Conservation (phyloP, 30 jellyfish, hydroid and myxozoan genomes). For the Catostylus mosaicus region DNA sequence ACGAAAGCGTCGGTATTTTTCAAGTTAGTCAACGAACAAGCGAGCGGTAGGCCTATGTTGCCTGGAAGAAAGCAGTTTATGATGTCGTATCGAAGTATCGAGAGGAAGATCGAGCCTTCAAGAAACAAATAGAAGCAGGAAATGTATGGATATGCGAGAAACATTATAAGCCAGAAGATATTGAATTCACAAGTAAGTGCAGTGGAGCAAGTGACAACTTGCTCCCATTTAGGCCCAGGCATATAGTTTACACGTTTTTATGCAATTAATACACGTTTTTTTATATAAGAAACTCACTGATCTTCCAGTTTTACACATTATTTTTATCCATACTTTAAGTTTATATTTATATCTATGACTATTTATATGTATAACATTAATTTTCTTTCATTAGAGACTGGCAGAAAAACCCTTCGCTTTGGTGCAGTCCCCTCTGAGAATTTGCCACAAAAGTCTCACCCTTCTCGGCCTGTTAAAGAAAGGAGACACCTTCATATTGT, state of each 20-base stretch:
- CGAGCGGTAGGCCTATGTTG: slow-evolving; percentile 51
- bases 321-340: too few species aligned
- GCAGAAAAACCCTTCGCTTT: too few species aligned
- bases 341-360: too few species aligned
- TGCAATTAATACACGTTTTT: too few species aligned
- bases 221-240: too few species aligned
- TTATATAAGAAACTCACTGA: too few species aligned
- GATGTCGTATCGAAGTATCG: slow-evolving; percentile 35
- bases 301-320: too few species aligned
- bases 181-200: slow-evolving; percentile 48
- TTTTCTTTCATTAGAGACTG: too few species aligned
- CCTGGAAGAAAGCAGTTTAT: slow-evolving; percentile 37
- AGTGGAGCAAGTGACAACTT: too few species aligned
- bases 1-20: slow-evolving; percentile 39
- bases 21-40: slow-evolving; percentile 34
- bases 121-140: slow-evolving; percentile 24
- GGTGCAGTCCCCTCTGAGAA: too few species aligned
- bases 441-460: slow-evolving; percentile 29
- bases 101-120: slow-evolving; percentile 34
- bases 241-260: too few species aligned
- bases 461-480: slow-evolving; percentile 29
- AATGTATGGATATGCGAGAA: slow-evolving; percentile 57
- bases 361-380: too few species aligned
- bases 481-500: slow-evolving; percentile 26
- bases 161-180: slow-evolving; percentile 58